Evolutionary conservation across 2,113 vertebrate genomes (phyloP).

Genomic region (Ageneiosus marmoratus): DNA sequence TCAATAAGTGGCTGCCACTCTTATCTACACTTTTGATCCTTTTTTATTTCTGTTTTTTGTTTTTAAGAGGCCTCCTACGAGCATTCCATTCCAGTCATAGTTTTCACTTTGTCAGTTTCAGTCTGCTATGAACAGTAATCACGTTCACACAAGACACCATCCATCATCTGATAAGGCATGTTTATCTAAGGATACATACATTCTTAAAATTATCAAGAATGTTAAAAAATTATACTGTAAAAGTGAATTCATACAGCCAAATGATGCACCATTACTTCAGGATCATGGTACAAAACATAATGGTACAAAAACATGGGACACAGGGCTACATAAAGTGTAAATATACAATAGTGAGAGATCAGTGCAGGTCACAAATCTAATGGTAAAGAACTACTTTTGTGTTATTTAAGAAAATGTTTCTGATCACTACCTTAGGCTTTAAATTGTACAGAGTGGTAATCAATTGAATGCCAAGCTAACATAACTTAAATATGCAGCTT

Average conservation of each 20-base stretch:
- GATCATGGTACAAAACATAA: neutral
- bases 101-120: constrained; percentile 59
- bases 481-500: neutral
- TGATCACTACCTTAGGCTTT: neutral
- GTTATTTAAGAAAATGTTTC: neutral
- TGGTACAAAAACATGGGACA: neutral
- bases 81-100: constrained; percentile 71
- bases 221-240: neutral
- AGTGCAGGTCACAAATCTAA: neutral
- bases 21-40: constrained; percentile 33
- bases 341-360: neutral
- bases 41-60: constrained; percentile 40
- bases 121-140: constrained; percentile 44
- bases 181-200: neutral
- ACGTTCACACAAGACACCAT: constrained; percentile 25
- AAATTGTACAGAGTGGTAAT: neutral
- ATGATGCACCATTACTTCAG: no score
- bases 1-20: neutral
- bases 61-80: constrained; percentile 53
- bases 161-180: constrained; percentile 10
- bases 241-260: neutral
- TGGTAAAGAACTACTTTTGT: neutral
- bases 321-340: neutral
- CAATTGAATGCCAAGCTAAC: neutral
- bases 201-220: neutral